Evolutionary conservation across 2,113 vertebrate species (phyloP).

Genomic region (Stomatorhinus ivindoensis): DNA sequence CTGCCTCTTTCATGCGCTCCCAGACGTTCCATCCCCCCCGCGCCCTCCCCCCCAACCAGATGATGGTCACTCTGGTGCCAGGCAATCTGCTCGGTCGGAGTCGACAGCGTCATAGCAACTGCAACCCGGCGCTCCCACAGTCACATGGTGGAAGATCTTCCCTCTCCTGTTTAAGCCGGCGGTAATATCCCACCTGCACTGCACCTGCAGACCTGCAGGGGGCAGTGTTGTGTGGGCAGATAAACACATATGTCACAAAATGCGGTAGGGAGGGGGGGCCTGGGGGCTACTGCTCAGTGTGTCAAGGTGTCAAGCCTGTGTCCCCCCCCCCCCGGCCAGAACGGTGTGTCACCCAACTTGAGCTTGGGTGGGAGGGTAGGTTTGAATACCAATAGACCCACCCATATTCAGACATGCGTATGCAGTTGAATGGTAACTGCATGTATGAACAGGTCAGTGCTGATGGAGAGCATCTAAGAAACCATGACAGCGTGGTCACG

Average conservation of each 20-base stretch:
- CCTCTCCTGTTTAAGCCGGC: not conserved
- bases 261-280: not conserved
- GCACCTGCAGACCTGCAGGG: not conserved
- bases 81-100: conserved; percentile 70
- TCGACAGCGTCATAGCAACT: conserved; percentile 35
- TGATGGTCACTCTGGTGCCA: conserved; percentile 71
- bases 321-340: conserved; percentile 47
- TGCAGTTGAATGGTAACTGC: conserved; percentile 16
- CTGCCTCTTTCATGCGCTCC: conserved; percentile 28
- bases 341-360: conserved; percentile 62
- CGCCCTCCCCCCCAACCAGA: conserved; percentile 48
- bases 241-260: not conserved
- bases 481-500: not conserved
- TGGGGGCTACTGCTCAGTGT: not conserved
- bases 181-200: not conserved
- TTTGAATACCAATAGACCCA: not conserved
- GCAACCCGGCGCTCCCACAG: conserved; percentile 32
- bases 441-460: not conserved
- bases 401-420: not conserved
- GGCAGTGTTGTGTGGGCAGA: not conserved
- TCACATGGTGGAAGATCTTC: conserved; percentile 52
- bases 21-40: conserved; percentile 26
- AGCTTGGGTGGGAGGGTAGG: conserved; percentile 31
- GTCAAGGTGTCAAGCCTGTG: not conserved
- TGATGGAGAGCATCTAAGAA: not conserved